Evolutionary conservation across 2,113 vertebrate species (phyloP), one percentile per base, ranked within the genome.

Genomic region (Riparia riparia): DNA sequence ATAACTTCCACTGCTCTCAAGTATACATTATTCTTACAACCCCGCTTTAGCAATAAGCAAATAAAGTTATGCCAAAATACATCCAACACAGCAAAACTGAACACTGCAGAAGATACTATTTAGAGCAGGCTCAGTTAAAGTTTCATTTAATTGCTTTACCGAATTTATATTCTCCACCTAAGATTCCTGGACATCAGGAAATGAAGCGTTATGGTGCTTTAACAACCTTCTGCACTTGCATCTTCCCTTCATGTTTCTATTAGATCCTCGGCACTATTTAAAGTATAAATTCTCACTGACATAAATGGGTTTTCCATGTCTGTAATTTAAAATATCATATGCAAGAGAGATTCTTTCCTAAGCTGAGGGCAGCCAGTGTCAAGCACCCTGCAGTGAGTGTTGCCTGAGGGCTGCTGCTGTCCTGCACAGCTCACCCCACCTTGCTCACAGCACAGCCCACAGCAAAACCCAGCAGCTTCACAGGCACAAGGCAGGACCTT

Each of bases 151-250:
- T 78, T 76, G 56, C 86, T 93, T 95, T 61, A 88, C 8, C 9
- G 82, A 77, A 91, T 90, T 95, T 73, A 77, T 73, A 86, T 88
- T 87, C 70, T 94, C 50, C 10, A 60, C 13, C 28, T 15, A 76
- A 58, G 66, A 61, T 42, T 79, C 60, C 17, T 69, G 45, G 82
- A 87, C 86, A 69, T 58, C 49, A 88, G 71, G 54, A 92, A 95
- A 87, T 64, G 20, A 95, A 92, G 78, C 57, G 80, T 77, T 85
- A 77, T 2, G 0, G 68, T 1, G 7, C 37, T 70, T 89, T 74
- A 94, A 95, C 86, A 86, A 91, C 44, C 29, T 87, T 73, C 65
- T 84, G 56, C 66, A 47, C 51, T 89, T 84, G 32, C 70, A 58
- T 50, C n/a, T 90, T 70, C 70, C 19, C 31, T 66, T 90, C 49